Base-by-base conservation (phyloP, 1,140 invertebrate genomes). In the Drusus annulatus region DNA sequence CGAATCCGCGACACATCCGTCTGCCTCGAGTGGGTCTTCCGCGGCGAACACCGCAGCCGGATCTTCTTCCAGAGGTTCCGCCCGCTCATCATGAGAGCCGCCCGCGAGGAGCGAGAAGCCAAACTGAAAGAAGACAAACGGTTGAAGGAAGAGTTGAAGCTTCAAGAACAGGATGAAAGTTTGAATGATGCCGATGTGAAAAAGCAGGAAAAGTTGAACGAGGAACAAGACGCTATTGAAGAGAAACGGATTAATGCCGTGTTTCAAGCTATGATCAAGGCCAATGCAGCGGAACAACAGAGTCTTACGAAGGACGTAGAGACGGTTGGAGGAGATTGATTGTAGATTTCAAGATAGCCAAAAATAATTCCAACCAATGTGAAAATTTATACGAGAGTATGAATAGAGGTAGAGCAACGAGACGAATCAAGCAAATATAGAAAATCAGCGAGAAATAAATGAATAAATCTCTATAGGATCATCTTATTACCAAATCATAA, bases 61-160 rank as follows among this genome's bases (percentile, higher is more conserved):
- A 78, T 90, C 13, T 86, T 87, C 85, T 90, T 90, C 85, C 89
- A 90, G 82, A 82, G 89, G 17, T 89, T 90, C 84, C 88, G 87
- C 86, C 89, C 89, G 0, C 89, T 88, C 86, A 87, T 88, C 86
- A 89, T 88, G 88, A 88, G 89, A 82, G 85, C 85, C 5, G 84
- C 85, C 79, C 85, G 85, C 36, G 84, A 89, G 31, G 85, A 85
- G 56, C 86, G 88, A 80, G 65, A 86, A 3, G 87, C 87, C 0
- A 87, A 88, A 68, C 86, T 85, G 80, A 88, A 87, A 76, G 80
- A 82, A 28, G 50, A 50, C 17, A 52, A 75, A 54, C 13, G 52
- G 15, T 15, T 36, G 6, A 68, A 68, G 17, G 63, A 68, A 31
- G 62, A 63, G 16, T 5, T n/a, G 19, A 56, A 56, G n/a, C 54